Conservation (phyloP, 2,113 vertebrate genomes). For the Phyllostomus discolor region DNA sequence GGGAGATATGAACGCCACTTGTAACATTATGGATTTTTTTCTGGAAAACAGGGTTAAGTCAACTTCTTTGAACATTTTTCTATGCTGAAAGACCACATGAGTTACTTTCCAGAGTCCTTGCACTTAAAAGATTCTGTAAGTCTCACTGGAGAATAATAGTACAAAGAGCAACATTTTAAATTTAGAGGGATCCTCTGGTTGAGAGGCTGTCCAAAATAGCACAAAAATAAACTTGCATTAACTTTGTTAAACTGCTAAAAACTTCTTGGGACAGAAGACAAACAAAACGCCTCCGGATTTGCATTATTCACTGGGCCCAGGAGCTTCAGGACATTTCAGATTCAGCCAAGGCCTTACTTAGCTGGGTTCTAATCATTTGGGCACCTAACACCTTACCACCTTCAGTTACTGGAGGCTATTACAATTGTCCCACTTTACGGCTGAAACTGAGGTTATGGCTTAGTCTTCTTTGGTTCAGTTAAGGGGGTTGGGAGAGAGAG, state of each 20-base stretch:
- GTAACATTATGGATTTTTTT: neutral
- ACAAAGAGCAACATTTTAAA: neutral
- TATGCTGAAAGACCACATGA: neutral
- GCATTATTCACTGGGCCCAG: neutral
- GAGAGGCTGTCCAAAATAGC: neutral
- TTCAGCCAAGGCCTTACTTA: neutral
- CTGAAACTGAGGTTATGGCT: neutral
- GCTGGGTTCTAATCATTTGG: neutral
- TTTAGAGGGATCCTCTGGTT: neutral
- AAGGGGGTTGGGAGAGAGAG: neutral
- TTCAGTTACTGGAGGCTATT: neutral
- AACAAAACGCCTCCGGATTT: neutral
- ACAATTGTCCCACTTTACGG: neutral
- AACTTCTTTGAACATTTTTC: neutral
- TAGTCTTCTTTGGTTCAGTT: neutral
- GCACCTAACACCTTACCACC: neutral
- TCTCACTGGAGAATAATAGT: neutral
- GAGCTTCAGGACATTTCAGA: neutral
- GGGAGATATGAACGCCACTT: neutral
- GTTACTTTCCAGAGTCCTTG: neutral
- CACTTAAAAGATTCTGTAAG: neutral
- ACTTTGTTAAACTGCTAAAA: conserved; percentile 4
- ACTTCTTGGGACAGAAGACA: neutral
- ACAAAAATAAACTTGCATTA: neutral
- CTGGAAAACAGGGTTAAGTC: neutral